Percentiles rank a stretch among this genome's conserved stretches.
Conservation (phyloP, 2,888 invertebrate species). For the Drosophila imparisetae region DNA sequence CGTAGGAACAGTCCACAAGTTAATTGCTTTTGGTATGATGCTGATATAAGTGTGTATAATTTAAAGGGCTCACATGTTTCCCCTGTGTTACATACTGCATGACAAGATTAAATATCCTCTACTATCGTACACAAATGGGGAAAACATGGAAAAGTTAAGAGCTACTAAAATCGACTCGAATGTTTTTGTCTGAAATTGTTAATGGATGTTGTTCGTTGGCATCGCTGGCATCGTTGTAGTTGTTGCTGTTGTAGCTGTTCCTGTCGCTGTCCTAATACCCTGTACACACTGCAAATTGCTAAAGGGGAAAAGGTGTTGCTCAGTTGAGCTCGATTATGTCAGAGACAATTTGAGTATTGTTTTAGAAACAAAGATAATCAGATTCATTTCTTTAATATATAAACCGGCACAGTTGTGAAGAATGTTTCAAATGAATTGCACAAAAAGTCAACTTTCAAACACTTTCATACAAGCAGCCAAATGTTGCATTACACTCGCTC, state of each 20-base stretch:
- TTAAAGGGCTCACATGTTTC: not conserved
- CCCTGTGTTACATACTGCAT: not conserved
- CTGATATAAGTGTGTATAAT: not conserved
- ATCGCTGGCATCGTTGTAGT: slow-evolving; percentile 9
- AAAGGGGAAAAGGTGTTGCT: not conserved
- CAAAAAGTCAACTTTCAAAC: not conserved
- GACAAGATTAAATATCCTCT: not conserved
- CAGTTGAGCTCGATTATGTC: not conserved
- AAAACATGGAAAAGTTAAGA: slow-evolving; percentile 19
- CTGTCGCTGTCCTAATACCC: slow-evolving; percentile 10
- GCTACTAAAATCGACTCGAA: slow-evolving; percentile 13
- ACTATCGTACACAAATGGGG: not conserved
- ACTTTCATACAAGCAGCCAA: not conserved
- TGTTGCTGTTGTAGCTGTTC: slow-evolving; percentile 1
- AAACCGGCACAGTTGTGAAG: not conserved
- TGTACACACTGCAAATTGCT: not conserved
- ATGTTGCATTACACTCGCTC: not conserved
- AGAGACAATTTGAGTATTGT: not conserved
- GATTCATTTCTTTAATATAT: not conserved
- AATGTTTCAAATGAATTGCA: not conserved
- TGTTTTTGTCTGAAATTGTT: slow-evolving; percentile 28
- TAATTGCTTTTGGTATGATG: not conserved
- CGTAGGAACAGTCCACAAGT: not conserved
- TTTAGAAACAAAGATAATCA: not conserved
- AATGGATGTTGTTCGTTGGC: slow-evolving; percentile 29